Evolutionary conservation across 2,113 vertebrate genomes (phyloP).

Genomic region (Alethe diademata): DNA sequence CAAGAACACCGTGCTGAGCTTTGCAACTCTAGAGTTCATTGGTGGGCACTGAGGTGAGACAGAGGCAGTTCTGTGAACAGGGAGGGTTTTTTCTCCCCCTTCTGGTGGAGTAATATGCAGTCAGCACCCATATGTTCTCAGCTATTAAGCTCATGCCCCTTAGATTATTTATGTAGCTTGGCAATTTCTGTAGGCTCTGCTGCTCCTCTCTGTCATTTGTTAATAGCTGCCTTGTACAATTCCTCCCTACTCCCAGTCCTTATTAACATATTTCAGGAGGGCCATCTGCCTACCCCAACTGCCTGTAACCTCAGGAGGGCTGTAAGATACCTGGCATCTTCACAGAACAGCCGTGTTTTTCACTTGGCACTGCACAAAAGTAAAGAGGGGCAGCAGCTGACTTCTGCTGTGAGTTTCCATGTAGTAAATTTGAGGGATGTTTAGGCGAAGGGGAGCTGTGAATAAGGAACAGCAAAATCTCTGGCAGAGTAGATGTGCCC

Average conservation of each 20-base stretch:
- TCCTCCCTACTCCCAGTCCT: neutral
- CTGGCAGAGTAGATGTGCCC: neutral
- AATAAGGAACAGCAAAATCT: neutral
- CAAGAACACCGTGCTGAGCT: neutral
- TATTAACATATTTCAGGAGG: neutral
- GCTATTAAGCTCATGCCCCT: neutral
- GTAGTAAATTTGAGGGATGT: neutral
- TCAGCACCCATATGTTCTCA: neutral
- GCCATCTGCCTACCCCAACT: constrained; percentile 9
- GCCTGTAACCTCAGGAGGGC: neutral
- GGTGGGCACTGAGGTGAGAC: neutral
- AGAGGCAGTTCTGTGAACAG: neutral
- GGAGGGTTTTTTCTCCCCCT: neutral
- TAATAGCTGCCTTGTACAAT: neutral
- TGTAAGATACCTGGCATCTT: neutral
- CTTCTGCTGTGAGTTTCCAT: neutral
- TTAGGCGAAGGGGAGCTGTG: neutral
- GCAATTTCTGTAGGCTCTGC: neutral
- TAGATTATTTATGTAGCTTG: neutral
- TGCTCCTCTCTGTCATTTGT: neutral
- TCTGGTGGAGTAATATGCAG: neutral
- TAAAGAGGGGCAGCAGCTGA: neutral
- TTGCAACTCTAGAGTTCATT: neutral
- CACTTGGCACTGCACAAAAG: neutral
- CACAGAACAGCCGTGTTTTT: neutral